Evolutionary conservation across 1,140 invertebrate species (phyloP).

Genomic region (Holotrichia oblita): DNA sequence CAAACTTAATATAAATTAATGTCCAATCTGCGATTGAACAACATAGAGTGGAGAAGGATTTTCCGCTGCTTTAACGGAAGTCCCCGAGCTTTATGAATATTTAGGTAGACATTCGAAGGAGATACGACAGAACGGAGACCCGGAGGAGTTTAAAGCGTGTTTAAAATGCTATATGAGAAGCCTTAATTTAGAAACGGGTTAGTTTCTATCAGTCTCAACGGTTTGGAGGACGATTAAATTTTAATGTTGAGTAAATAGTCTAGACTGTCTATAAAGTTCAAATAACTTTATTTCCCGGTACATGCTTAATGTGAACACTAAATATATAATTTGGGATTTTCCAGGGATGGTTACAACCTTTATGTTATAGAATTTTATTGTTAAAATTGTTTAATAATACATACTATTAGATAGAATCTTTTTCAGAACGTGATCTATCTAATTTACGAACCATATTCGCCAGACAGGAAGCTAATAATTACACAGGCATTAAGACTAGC

Average conservation of each 20-base stretch:
- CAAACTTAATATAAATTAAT: slow-evolving; percentile 22
- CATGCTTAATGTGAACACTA: not conserved
- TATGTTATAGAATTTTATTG: too few species aligned
- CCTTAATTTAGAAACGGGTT: not conserved
- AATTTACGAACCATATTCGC: too few species aligned
- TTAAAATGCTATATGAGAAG: slow-evolving; percentile 3
- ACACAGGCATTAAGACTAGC: too few species aligned
- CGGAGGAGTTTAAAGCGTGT: not conserved
- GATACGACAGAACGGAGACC: not conserved
- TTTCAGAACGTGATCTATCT: too few species aligned
- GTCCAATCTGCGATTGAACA: not conserved
- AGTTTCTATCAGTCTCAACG: too few species aligned
- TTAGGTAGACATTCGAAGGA: slow-evolving; percentile 4
- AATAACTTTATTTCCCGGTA: not conserved
- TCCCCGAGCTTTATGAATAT: not conserved
- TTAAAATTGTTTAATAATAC: too few species aligned
- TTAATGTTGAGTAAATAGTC: not conserved
- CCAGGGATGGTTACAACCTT: too few species aligned
- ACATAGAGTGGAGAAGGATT: too few species aligned
- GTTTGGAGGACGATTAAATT: too few species aligned
- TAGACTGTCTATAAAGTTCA: not conserved
- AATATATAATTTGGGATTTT: too few species aligned
- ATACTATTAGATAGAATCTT: too few species aligned
- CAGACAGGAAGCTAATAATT: too few species aligned
- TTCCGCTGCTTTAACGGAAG: not conserved